Base-by-base conservation (phyloP, 2,113 vertebrate genomes). In the Hoplias malabaricus region DNA sequence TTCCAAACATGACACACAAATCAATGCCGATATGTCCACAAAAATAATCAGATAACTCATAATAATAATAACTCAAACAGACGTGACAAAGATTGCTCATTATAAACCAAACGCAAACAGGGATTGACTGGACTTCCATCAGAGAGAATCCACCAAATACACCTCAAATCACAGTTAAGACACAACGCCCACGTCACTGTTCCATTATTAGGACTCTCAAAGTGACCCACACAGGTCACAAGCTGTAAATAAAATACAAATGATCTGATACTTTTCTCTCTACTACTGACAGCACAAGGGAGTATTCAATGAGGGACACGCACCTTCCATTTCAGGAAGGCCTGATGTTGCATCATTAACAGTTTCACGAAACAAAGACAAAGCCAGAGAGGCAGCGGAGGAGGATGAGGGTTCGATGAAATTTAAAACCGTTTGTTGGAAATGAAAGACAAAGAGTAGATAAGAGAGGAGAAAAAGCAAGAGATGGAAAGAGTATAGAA, bases 1-100 rank as follows among this genome's bases (percentile, higher is more conserved):
- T 50, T 69, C 27, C 3, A 38, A 34, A 33, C 29, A 36, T 42
- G 53, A 79, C 31, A 34, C 23, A 11, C 42, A 79, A 1, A 2
- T 48, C 21, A 68, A 63, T 56, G 25, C 21, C 34, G 48, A 63
- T 48, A 27, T 61, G 56, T 25, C 27, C 34, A 67, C 23, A 40
- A 16, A 77, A 68, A 75, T 23, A 12, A 74, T 21, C 43, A 75
- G 23, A 53, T 2, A n/a, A 19, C 16, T 12, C 2, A 38, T 5
- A 38, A 14, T n/a, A 2, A 48, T 5, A 19, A 11, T 19, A 48
- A 62, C 3, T 72, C 84, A 89, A 84, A 80, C 25, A 78, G 84
- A 78, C 70, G 86, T 56, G 3, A 75, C 72, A 69, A 66, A 21
- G 59, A 63, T 34, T 40, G 69, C 5, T 40, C 14, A 25, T 33